Evolutionary conservation across 2,113 vertebrate genomes (phyloP), one percentile per base, ranked within the genome.

Genomic region (Atractosteus spatula): DNA sequence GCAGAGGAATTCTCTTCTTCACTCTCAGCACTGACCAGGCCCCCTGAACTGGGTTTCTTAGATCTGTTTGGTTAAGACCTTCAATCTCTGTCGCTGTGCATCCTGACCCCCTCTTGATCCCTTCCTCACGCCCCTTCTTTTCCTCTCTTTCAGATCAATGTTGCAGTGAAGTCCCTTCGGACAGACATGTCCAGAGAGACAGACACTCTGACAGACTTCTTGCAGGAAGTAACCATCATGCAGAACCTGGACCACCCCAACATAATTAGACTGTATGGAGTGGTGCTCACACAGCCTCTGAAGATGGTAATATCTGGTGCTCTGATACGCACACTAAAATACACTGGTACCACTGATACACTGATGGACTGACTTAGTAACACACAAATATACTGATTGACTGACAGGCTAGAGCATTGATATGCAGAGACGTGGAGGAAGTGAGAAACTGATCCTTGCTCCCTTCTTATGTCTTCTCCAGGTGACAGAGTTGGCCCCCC

Each of bases 201-300:
- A 0, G 84, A 92, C 1, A 89, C 88, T 0, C 89, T 96, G 72
- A 87, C 84, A 0, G 95, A 96, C 78, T 97, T 97, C 74, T 90
- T 97, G 3, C 87, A 94, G 55, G 96, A 96, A 74, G 94, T 94
- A 57, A 93, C 92, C 0, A 76, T 82, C 74, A 97, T 97, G 94
- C 94, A 95, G 84, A 92, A 90, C 4, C 62, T 96, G 76, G 90
- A 96, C 56, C 95, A 97, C 78, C 89, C 91, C 11, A 92, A 96
- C 54, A 92, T 97, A 79, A 91, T 97, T 13, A 88, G 89, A 0
- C 91, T 96, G 6, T 93, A 95, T 0, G 96, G 94, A 0, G 94
- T 95, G 1, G 93, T 95, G 0, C 86, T 97, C 72, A 93, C 90
- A 3, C 93, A 92, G 77, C 95, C 94, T 3, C 89, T 97, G 47